A percentile compares a stretch with the other conserved stretches of the same genome.
Evolutionary conservation across 2,888 invertebrate genomes (phyloP).

Genomic region (Muscina levida): DNA sequence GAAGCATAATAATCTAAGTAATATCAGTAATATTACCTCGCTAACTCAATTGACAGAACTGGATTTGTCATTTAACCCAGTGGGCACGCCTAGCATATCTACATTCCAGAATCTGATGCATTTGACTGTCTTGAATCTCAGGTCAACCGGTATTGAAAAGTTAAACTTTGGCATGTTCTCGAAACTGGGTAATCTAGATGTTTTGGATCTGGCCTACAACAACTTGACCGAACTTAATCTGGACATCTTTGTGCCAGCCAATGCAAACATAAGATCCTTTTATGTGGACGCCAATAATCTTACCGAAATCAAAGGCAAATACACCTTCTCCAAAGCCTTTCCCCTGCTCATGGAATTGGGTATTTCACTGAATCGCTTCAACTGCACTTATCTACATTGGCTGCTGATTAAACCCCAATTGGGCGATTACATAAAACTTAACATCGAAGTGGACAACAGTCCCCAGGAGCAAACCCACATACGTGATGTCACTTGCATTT

Average conservation of each 20-base stretch:
- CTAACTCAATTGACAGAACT: slow-evolving; percentile 73
- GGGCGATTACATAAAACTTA: slow-evolving; percentile 71
- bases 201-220: slow-evolving; percentile 81
- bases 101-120: slow-evolving; percentile 77
- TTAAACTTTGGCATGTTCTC: slow-evolving; percentile 79
- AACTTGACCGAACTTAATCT: slow-evolving; percentile 80
- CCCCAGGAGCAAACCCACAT: slow-evolving; percentile 76
- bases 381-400: slow-evolving; percentile 77
- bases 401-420: slow-evolving; percentile 75
- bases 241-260: slow-evolving; percentile 78
- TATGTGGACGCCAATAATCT: slow-evolving; percentile 77
- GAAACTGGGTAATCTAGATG: slow-evolving; percentile 78
- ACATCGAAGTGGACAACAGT: slow-evolving; percentile 75
- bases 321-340: slow-evolving; percentile 74
- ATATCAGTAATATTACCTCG: slow-evolving; percentile 75
- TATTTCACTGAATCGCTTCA: slow-evolving; percentile 76
- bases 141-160: slow-evolving; percentile 71
- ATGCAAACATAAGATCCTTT: slow-evolving; percentile 75
- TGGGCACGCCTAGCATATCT: slow-evolving; percentile 75
- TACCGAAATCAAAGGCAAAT: slow-evolving; percentile 75
- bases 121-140: slow-evolving; percentile 74
- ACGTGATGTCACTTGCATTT: slow-evolving; percentile 76
- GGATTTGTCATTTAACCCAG: slow-evolving; percentile 76
- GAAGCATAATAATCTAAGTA: slow-evolving; percentile 72
- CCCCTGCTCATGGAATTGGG: slow-evolving; percentile 75